A percentile compares a stretch with the other conserved stretches of the same genome.
phyloP scores from a whole-genome alignment of 1,140 invertebrate species.

The Aricia agestis region DNA sequence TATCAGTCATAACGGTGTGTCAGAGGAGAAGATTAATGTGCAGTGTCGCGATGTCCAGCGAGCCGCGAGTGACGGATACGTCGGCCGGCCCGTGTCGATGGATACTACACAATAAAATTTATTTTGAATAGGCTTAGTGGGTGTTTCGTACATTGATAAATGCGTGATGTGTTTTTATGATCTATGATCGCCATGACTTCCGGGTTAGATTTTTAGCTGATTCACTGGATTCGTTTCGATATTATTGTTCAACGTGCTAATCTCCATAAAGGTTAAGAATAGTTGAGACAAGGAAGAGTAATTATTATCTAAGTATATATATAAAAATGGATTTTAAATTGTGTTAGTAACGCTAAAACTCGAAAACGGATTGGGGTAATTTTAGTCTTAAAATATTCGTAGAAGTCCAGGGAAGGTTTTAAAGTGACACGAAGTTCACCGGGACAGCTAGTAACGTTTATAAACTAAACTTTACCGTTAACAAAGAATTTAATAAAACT shows the following conservation, averaged over 20 bases:
- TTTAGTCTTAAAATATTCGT: no score
- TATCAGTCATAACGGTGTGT: conserved; percentile 19
- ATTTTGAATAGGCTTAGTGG: conserved; percentile 15
- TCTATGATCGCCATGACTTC: not conserved
- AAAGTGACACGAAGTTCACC: no score
- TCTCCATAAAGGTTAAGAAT: no score
- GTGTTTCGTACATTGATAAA: conserved; percentile 8
- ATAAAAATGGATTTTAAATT: no score
- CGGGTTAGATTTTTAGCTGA: not conserved
- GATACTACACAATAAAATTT: conserved; percentile 16
- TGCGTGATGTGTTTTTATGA: not conserved
- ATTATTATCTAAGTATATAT: no score
- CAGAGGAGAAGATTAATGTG: conserved; percentile 28
- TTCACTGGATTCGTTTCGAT: not conserved
- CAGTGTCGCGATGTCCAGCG: conserved; percentile 2
- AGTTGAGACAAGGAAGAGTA: no score
- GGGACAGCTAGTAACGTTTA: no score
- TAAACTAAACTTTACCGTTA: no score
- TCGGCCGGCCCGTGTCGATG: not conserved
- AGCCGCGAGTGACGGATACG: conserved; percentile 5
- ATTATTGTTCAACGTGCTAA: no score
- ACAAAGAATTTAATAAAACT: not conserved
- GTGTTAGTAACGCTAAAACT: no score
- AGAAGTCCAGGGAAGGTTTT: no score
- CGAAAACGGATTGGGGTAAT: no score